Evolutionary conservation across 2,888 invertebrate species (phyloP).

Genomic region (Ochlodes sylvanus): DNA sequence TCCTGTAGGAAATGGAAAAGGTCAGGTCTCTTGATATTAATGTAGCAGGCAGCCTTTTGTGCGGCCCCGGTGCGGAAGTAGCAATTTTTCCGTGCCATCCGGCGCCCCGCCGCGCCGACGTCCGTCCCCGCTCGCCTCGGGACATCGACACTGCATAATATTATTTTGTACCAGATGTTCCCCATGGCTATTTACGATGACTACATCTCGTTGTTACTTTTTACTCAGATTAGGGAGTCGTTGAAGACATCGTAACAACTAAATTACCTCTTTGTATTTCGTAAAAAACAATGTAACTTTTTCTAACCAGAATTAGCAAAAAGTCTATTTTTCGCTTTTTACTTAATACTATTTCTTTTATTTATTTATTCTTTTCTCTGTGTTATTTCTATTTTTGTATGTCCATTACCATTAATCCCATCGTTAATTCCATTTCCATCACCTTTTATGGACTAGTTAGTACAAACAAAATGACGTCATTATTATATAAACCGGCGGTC

Average conservation of each 20-base stretch:
- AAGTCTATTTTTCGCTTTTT: too few species aligned
- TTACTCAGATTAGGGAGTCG: background rate
- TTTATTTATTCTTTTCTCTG: too few species aligned
- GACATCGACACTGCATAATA: conserved; percentile 66
- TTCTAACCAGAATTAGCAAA: too few species aligned
- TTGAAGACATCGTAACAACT: background rate
- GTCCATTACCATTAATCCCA: too few species aligned
- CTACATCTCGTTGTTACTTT: conserved; percentile 6
- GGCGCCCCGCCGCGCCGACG: conserved; percentile 47
- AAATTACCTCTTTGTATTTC: too few species aligned
- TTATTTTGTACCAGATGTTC: conserved; percentile 24
- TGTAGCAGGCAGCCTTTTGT: conserved; percentile 71
- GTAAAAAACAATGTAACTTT: too few species aligned
- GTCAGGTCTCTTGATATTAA: conserved; percentile 73
- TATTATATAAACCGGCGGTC: too few species aligned
- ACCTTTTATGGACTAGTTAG: too few species aligned
- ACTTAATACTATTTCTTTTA: too few species aligned
- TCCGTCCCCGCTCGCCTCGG: conserved; percentile 43
- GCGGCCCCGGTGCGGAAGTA: conserved; percentile 50
- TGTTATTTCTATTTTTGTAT: too few species aligned
- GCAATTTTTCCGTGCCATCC: conserved; percentile 53
- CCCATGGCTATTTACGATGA: conserved; percentile 18
- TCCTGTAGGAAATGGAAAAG: conserved; percentile 40
- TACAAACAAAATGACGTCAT: too few species aligned
- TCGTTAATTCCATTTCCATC: too few species aligned